Evolutionary conservation across 2,888 invertebrate genomes (phyloP), one percentile per base, ranked within the genome.

Genomic region (Pachydiplax longipennis): DNA sequence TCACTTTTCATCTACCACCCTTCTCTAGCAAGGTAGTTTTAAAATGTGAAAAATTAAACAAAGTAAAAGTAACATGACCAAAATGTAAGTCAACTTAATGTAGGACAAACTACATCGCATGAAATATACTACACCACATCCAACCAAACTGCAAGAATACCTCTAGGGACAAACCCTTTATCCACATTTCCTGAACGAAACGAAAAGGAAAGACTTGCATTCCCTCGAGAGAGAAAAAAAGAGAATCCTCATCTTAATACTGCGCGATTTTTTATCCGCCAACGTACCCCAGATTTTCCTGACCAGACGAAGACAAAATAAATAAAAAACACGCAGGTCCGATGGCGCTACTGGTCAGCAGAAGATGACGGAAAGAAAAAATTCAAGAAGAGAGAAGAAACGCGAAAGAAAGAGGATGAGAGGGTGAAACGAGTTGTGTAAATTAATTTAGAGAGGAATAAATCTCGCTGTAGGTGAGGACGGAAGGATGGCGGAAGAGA

Each of bases 381-480:
- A 80, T 31, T 18, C 35, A 44, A 82, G 82, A 53, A 18, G 58
- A 61, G 53, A 22, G 35, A 18, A 25, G 61, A 82, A 61, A 81
- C 61, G 82, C 37, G 58, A 61, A 80, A 90, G 31, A 37, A 18
- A 22, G 65, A 90, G 58, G 58, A 35, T 58, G 35, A 25, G 35
- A 35, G 40, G 31, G 35, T 35, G 58, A 58, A 83, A 83, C 58
- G 53, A 35, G 83, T 83, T 58, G 58, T 35, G 83, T 83, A 37
- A 53, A 83, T 83, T 83, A 83, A 83, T 83, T 83, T 58, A 83
- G 35, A 83, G 83, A 22, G 22, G 83, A 83, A 83, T 83, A 83
- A 83, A 61, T 83, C 83, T 83, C 83, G 58, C 83, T n/a, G 83
- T 83, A 61, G 83, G 83, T 83, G 83, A 35, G 58, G 83, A 83